phyloP scores from a whole-genome alignment of 2,888 invertebrate genomes.

The Drosophila subquinaria region DNA sequence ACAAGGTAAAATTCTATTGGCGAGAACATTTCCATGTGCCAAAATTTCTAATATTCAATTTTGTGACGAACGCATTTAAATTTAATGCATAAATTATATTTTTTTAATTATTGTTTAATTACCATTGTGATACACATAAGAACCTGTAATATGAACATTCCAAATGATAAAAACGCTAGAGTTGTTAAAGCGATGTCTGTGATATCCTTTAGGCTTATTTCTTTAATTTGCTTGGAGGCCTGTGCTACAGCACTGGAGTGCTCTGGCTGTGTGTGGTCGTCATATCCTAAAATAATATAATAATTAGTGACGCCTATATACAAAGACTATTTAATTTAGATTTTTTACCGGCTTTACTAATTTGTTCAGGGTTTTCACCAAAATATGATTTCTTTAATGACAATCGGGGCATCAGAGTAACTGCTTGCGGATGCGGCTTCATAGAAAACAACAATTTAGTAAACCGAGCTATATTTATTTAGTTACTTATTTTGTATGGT shows the following conservation, averaged over 20 bases:
- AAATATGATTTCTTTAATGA: neutral
- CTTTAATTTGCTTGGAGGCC: slow-evolving; percentile 81
- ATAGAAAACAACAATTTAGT: neutral
- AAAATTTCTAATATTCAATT: no score
- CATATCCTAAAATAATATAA: slow-evolving; percentile 64
- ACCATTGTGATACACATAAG: slow-evolving; percentile 90
- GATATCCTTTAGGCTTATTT: slow-evolving; percentile 89
- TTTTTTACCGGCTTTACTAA: slow-evolving; percentile 40
- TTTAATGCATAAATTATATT: no score
- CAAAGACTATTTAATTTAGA: neutral
- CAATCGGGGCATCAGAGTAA: slow-evolving; percentile 11
- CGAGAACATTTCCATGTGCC: no score
- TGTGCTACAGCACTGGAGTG: slow-evolving; percentile 33
- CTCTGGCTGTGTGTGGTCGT: slow-evolving; percentile 42
- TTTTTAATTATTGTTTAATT: slow-evolving; percentile 22
- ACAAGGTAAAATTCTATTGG: no score
- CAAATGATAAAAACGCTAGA: slow-evolving; percentile 92
- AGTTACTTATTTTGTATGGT: neutral
- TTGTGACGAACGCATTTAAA: no score
- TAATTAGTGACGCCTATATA: neutral
- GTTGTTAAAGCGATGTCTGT: slow-evolving; percentile 93
- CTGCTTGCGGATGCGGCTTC: slow-evolving; percentile 15
- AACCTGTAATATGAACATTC: slow-evolving; percentile 92
- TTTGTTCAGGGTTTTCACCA: slow-evolving; percentile 11
- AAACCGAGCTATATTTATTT: neutral